Conservation (phyloP, 2,113 vertebrate species). For the Heterocephalus glaber region DNA sequence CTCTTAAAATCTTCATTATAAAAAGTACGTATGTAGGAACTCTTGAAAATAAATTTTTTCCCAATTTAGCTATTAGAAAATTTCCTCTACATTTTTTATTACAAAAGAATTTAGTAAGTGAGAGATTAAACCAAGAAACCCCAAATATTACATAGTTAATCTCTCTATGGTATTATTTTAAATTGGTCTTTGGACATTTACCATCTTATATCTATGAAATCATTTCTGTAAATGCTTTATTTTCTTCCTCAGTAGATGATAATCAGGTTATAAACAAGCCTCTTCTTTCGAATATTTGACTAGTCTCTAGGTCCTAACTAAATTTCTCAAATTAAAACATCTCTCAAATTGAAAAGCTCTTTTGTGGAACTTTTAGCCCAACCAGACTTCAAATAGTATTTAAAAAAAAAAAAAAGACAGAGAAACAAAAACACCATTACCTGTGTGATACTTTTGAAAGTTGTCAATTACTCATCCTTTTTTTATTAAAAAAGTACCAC, state of each 20-base stretch:
- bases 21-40: slow-evolving; percentile 46
- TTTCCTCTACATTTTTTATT: slow-evolving; percentile 50
- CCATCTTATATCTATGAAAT: neutral
- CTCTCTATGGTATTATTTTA: neutral
- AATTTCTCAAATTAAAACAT: slow-evolving; percentile 35
- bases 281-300: slow-evolving; percentile 43
- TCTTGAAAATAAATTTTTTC: slow-evolving; percentile 33
- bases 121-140: slow-evolving; percentile 8
- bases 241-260: slow-evolving; percentile 28
- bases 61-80: slow-evolving; percentile 45
- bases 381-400: neutral
- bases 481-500: neutral
- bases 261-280: neutral
- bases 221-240: slow-evolving; percentile 19
- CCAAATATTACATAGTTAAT: neutral
- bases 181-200: slow-evolving; percentile 3
- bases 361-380: neutral
- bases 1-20: slow-evolving; percentile 66
- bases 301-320: slow-evolving; percentile 26
- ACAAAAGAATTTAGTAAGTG: slow-evolving; percentile 19
- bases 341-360: slow-evolving; percentile 25
- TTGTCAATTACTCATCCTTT: neutral
- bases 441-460: neutral
- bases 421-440: neutral
- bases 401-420: neutral